Conservation (phyloP, 2,113 vertebrate species). For the Campylomormyrus tamandua region DNA sequence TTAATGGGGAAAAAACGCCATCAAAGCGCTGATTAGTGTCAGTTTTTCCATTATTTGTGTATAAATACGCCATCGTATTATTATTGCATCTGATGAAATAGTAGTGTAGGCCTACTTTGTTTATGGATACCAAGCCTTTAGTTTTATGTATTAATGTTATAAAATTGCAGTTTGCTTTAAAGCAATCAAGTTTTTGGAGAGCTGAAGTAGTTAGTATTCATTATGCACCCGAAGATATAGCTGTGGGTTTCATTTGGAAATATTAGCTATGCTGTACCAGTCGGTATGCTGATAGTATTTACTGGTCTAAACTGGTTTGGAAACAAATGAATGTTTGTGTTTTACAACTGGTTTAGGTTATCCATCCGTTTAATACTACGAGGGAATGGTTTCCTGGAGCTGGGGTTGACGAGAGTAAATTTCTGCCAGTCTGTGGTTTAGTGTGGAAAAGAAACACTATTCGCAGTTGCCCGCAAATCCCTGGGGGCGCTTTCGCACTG, state of each 20-base stretch:
- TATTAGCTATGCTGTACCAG: not conserved
- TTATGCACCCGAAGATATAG: not conserved
- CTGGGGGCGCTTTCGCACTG: not conserved
- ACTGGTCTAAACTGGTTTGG: not conserved
- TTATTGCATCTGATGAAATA: conserved; percentile 1
- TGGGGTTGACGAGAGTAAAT: not conserved
- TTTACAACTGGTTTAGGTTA: not conserved
- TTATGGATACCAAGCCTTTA: not conserved
- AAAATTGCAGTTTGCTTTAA: not conserved
- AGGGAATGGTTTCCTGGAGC: not conserved
- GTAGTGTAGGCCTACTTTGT: not conserved
- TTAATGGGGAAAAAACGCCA: not conserved
- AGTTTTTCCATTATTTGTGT: not conserved
- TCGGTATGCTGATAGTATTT: not conserved
- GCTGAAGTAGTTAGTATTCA: not conserved
- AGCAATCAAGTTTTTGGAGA: not conserved
- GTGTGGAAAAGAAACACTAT: not conserved
- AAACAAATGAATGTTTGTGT: not conserved
- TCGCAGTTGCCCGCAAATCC: not conserved
- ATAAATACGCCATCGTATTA: not conserved
- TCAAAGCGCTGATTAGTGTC: not conserved
- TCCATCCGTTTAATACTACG: not conserved
- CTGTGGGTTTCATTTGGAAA: not conserved
- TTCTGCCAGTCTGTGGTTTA: conserved; percentile 4
- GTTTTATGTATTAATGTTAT: not conserved